Base-by-base conservation (phyloP, 2,113 vertebrate genomes). In the Ornithorhynchus anatinus region DNA sequence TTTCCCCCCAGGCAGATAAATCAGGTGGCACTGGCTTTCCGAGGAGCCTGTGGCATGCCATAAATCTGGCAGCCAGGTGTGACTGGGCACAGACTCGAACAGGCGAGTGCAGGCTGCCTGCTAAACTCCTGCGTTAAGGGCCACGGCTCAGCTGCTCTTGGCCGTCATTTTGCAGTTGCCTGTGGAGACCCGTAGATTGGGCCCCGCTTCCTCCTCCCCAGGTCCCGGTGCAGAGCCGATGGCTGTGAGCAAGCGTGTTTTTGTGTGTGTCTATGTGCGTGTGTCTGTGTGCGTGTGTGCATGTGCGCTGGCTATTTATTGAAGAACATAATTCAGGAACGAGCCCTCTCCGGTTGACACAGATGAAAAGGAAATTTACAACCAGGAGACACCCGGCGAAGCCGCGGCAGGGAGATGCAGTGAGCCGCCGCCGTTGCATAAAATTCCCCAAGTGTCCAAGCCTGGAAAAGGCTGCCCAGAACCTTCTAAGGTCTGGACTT, bases 61-160 rank as follows among this genome's bases (percentile, higher is more conserved):
- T 93, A 93, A 93, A 94, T 92, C 90, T 89, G 86, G 86, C 72
- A 17, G 0, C 88, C 72, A 17, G 0, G 68, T 23, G 37, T 0
- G 6, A 77, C 79, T 6, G 51, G 56, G 33, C 31, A 38, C 79
- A 63, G 63, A 69, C 71, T 64, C 64, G 65, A 82, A 31, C 5
- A 80, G 77, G 87, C 47, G 12, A 4, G 83, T 82, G 66, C 27
- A 31, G 78, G 72, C 75, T 70, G 76, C 72, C 81, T 88, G 79
- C 88, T 92, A 89, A 91, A 90, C 74, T 87, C 88, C 91, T 82
- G 79, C 90, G 91, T 91, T 81, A 4, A 20, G 81, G 80, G 88
- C 85, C 82, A 84, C 71, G 42, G 54, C 80, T 73, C 54, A 25
- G n/a, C 82, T 89, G 42, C 61, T 75, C 76, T 87, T 80, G 19